phyloP scores from a whole-genome alignment of 1,140 invertebrate genomes.

The Muscidifurax raptorellus region DNA sequence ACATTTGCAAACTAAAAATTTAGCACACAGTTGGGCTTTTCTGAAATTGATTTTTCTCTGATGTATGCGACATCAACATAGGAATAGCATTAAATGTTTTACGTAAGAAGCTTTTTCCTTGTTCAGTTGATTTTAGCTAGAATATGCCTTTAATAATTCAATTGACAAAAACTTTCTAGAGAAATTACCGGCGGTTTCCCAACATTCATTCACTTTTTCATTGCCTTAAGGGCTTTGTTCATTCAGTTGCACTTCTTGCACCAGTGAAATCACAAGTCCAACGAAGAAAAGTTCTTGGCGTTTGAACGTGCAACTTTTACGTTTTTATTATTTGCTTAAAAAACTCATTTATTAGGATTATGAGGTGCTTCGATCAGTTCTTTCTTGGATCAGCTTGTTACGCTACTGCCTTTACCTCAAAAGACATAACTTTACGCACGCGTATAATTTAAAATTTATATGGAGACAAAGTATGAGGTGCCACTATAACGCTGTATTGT shows the following conservation, averaged over 20 bases:
- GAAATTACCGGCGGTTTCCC: no score
- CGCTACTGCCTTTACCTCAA: not conserved
- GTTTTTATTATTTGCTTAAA: not conserved
- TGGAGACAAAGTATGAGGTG: not conserved
- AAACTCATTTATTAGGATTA: conserved; percentile 23
- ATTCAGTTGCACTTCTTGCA: not conserved
- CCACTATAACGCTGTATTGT: not conserved
- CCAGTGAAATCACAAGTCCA: conserved; percentile 2
- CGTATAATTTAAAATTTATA: conserved; percentile 28
- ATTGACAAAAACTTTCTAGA: no score
- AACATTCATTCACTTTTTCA: no score
- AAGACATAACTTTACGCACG: not conserved
- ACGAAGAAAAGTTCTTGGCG: not conserved
- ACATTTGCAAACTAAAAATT: no score
- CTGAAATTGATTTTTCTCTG: no score
- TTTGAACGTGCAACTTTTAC: conserved; percentile 21
- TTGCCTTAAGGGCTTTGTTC: not conserved
- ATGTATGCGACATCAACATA: no score
- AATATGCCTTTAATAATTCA: no score
- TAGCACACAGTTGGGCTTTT: no score
- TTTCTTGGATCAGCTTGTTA: not conserved
- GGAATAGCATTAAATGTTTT: no score
- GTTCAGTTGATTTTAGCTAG: no score
- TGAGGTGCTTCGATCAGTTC: conserved; percentile 21
- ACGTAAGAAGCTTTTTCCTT: no score